Conservation (phyloP, 2,888 invertebrate species). For the Psylliodes chrysocephalus region DNA sequence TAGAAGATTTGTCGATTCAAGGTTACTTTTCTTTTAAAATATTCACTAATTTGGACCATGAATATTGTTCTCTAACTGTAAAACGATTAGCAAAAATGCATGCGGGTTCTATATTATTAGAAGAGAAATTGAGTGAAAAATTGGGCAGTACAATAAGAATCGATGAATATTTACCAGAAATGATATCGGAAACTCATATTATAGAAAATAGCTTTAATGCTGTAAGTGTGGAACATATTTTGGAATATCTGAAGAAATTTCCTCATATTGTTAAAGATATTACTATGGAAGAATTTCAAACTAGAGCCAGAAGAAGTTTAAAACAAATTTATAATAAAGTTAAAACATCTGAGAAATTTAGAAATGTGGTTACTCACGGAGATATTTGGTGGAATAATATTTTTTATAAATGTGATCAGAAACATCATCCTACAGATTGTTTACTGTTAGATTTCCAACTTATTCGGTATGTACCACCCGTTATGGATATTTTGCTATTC, state of each 20-base stretch:
- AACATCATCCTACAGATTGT: background rate
- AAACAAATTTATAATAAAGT: background rate
- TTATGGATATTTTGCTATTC: background rate
- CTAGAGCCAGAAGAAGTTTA: background rate
- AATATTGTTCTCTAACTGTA: background rate
- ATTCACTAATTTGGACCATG: background rate
- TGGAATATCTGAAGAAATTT: background rate
- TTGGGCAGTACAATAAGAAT: background rate
- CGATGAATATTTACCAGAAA: slow-evolving; percentile 2
- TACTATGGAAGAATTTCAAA: background rate
- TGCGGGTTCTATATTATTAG: background rate
- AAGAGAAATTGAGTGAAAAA: background rate
- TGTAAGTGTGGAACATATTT: background rate
- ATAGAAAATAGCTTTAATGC: background rate
- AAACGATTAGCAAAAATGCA: slow-evolving; percentile 4
- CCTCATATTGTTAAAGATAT: background rate
- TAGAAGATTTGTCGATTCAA: background rate
- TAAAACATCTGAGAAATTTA: background rate
- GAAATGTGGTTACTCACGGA: slow-evolving; percentile 3
- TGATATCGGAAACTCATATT: background rate
- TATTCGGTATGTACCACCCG: background rate
- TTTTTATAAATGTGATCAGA: background rate
- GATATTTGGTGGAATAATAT: slow-evolving; percentile 1
- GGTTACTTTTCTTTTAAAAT: background rate
- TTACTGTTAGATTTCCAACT: background rate